These are phyloP conservation scores for Drosophila prosaltans DNA, from an alignment of 1,140 invertebrate species.

Conservation along the genomic window DNA sequence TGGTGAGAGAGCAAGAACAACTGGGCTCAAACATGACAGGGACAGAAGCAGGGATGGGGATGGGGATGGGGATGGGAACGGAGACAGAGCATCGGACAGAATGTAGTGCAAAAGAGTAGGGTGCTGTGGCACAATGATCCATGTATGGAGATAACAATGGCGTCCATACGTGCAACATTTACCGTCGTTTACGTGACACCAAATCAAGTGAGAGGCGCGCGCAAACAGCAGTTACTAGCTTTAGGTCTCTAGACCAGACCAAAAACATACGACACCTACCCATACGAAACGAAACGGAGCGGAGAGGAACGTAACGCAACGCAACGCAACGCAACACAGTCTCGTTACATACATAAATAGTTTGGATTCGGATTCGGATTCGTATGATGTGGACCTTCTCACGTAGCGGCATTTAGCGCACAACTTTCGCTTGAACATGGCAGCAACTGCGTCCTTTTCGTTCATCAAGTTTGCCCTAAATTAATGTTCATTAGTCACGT, in stretches of 20 bases:
- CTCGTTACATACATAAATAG: constrained; percentile 12
- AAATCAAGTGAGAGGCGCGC: constrained; percentile 39
- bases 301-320: no score
- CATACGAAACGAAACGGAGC: no score
- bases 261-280: no score
- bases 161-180: constrained; percentile 67
- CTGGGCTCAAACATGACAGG: no score
- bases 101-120: constrained; percentile 25
- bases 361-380: constrained; percentile 1
- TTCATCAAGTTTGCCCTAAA: constrained; percentile 66
- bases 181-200: constrained; percentile 68
- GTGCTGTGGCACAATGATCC: constrained; percentile 25
- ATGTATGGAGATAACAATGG: constrained; percentile 40
- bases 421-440: constrained; percentile 40
- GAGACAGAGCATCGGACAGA: background rate
- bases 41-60: background rate
- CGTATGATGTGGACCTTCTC: constrained; percentile 12
- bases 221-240: background rate
- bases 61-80: background rate
- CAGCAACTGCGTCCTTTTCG: constrained; percentile 47
- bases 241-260: background rate
- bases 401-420: constrained; percentile 65
- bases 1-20: constrained; percentile 12
- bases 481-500: constrained; percentile 77
- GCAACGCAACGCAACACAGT: background rate